phyloP scores from a whole-genome alignment of 2,113 vertebrate genomes.

The Perca schrenkii region DNA sequence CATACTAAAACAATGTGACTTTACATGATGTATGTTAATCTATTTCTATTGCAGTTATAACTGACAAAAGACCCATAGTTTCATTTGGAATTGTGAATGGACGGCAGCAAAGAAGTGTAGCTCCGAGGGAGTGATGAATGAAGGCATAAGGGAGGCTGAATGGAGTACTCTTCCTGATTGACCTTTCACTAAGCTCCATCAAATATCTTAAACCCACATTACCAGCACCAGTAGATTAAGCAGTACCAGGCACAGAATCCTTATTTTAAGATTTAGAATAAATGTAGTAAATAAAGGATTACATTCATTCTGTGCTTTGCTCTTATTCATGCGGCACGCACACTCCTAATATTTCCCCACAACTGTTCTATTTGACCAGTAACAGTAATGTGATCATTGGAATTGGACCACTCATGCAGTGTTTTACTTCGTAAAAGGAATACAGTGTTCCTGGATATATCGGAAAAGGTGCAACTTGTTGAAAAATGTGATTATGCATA shows the following conservation, averaged over 20 bases:
- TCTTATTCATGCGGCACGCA: neutral
- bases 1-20: neutral
- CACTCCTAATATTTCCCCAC: neutral
- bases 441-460: neutral
- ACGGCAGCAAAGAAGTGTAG: conserved; percentile 1
- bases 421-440: neutral
- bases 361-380: neutral
- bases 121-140: neutral
- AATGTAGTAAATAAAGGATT: conserved; percentile 25
- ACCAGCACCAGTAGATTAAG: conserved; percentile 25
- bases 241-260: neutral
- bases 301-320: neutral
- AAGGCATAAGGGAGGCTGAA: conserved; percentile 13
- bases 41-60: neutral
- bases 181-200: conserved; percentile 43
- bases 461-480: no score
- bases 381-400: neutral
- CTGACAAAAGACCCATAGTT: neutral
- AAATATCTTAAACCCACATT: conserved; percentile 56
- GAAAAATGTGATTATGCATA: neutral
- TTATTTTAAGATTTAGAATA: neutral
- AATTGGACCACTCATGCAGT: neutral
- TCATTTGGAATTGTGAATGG: conserved; percentile 16
- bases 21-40: neutral
- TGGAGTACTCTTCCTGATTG: conserved; percentile 34